A percentile compares a stretch with the other conserved stretches of the same genome.
Evolutionary conservation across 1,140 invertebrate species (phyloP).

Genomic region (Zaprionus inermis): DNA sequence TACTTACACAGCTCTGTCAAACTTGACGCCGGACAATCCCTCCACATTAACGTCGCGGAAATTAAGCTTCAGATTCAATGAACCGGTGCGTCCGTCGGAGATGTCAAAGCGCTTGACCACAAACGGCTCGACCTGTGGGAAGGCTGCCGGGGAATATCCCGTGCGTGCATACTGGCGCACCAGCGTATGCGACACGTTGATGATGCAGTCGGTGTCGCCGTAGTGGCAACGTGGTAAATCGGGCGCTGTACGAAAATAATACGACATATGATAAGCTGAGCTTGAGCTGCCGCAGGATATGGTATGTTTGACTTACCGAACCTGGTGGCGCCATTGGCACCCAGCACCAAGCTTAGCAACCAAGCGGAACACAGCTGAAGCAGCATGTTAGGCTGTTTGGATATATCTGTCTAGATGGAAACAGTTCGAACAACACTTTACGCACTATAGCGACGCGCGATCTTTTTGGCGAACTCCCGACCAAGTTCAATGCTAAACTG

Average conservation of each 20-base stretch:
- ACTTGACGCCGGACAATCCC: constrained; percentile 76
- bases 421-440: constrained; percentile 6
- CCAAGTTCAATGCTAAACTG: constrained; percentile 84
- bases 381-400: constrained; percentile 49
- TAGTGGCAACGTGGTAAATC: constrained; percentile 69
- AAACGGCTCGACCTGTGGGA: constrained; percentile 77
- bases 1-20: constrained; percentile 81
- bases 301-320: constrained; percentile 66
- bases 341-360: constrained; percentile 34
- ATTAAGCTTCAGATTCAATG: constrained; percentile 73
- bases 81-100: constrained; percentile 72
- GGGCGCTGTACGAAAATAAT: constrained; percentile 49
- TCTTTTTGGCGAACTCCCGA: constrained; percentile 73
- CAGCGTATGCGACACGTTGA: constrained; percentile 59
- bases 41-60: constrained; percentile 77
- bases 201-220: constrained; percentile 74
- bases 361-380: constrained; percentile 46
- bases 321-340: constrained; percentile 50
- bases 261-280: neutral
- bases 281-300: neutral
- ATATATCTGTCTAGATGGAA: neutral
- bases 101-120: constrained; percentile 74
- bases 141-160: constrained; percentile 65
- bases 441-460: constrained; percentile 25
- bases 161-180: constrained; percentile 62